Base-by-base conservation (phyloP, 2,797 vertebrate species). In the Tinamus major region DNA sequence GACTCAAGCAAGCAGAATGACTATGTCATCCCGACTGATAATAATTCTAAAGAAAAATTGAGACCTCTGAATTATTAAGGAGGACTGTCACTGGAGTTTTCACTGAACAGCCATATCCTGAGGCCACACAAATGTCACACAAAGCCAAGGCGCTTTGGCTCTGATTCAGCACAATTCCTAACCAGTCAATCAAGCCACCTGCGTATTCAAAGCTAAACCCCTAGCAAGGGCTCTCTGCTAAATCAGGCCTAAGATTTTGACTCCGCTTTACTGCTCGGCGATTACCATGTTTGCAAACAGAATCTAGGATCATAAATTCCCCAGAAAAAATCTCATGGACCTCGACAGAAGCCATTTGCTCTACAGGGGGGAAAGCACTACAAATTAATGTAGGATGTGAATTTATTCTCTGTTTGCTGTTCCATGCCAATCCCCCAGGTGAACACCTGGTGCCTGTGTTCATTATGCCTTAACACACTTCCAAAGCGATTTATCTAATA, bases 41-140 rank as follows among this genome's bases (percentile, higher is more conserved):
- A 62, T 90, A 96, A 82, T 81, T 91, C 71, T 77, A 87, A 94
- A 91, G 85, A 93, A 88, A 87, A 95, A 94, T 79, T 0, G 1
- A 17, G 72, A 68, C 61, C 85, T 78, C 51, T 95, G 49, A 95
- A 96, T 96, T 95, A 97, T 95, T 95, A 72, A 96, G 62, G 61
- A 83, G 85, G 48, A 87, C n/a, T 76, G 63, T 87, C 79, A 83
- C 1, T 51, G 72, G 85, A 87, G 67, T 85, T 93, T 96, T 93
- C 85, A 58, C 76, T 94, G 87, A 96, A 93, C 77, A 72, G 78
- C 53, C 26, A 0, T 89, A 72, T 74, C 89, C 69, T 79, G 56
- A 77, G 76, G 79, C 76, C 69, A 74, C 87, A 90, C 74, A 84
- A 85, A 92, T 89, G 95, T 87, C 92, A 92, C 53, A 74, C 69